A percentile compares a stretch with the other conserved stretches of the same genome.
Evolutionary conservation across 2,113 vertebrate genomes (phyloP).

Genomic region (Tachuris rubrigastra): DNA sequence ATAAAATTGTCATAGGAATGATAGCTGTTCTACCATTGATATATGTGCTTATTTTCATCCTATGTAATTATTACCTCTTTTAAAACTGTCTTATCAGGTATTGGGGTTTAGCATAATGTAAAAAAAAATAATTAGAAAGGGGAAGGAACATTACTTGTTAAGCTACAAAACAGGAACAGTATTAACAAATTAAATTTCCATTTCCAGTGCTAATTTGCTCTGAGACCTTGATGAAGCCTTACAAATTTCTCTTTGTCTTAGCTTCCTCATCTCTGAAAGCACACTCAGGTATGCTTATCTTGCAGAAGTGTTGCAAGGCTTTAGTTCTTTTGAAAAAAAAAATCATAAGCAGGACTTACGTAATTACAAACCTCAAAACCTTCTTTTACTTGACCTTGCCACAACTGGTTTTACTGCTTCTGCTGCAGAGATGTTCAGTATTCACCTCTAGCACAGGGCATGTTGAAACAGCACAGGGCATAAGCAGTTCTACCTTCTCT

Average conservation of each 20-base stretch:
- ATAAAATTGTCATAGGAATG: neutral
- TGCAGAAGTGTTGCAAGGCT: neutral
- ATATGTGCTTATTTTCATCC: neutral
- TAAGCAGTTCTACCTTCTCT: neutral
- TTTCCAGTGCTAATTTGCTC: neutral
- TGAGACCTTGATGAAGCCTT: neutral
- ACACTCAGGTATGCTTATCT: neutral
- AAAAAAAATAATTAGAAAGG: neutral
- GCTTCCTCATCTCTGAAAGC: neutral
- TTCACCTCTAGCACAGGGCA: neutral
- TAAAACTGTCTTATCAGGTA: neutral
- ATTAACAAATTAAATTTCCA: neutral
- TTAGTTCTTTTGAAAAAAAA: neutral
- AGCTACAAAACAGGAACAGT: neutral
- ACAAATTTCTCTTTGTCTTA: neutral
- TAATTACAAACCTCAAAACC: neutral
- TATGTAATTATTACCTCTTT: neutral
- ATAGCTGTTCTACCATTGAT: neutral
- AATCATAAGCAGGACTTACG: neutral
- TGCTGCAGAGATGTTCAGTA: neutral
- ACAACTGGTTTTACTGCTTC: slow-evolving; percentile 29
- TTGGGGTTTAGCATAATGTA: neutral
- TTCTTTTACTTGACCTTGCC: neutral
- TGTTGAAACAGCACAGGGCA: neutral
- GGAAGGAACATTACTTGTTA: neutral